phyloP scores from a whole-genome alignment of 2,888 invertebrate species.

The Parnassius apollo region DNA sequence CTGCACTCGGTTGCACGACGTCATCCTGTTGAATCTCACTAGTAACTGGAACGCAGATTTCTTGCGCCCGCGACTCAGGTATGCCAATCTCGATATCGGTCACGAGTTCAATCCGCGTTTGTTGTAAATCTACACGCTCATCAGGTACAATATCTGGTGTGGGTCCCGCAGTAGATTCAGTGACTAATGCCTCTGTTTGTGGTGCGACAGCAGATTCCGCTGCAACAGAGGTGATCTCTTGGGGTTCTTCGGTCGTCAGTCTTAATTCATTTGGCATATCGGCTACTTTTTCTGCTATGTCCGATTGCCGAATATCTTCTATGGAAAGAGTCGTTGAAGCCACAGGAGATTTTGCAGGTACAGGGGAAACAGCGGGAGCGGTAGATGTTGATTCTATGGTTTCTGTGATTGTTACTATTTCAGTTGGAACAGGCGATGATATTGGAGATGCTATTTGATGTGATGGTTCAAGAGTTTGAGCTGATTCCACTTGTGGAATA shows the following conservation, averaged over 20 bases:
- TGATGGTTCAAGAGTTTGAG: slow-evolving; percentile 6
- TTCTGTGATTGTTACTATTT: slow-evolving; percentile 27
- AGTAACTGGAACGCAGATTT: slow-evolving; percentile 74
- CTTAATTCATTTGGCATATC: slow-evolving; percentile 22
- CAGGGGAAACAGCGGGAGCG: slow-evolving; percentile 16
- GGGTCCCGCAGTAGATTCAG: slow-evolving; percentile 40
- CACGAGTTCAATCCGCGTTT: slow-evolving; percentile 53
- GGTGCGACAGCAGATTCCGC: background rate
- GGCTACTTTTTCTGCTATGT: slow-evolving; percentile 10
- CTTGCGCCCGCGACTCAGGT: slow-evolving; percentile 67
- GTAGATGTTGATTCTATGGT: slow-evolving; percentile 28
- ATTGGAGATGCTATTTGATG: slow-evolving; percentile 2
- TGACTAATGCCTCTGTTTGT: slow-evolving; percentile 25
- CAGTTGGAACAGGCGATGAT: slow-evolving; percentile 20
- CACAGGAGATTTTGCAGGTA: slow-evolving; percentile 13
- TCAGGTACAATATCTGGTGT: slow-evolving; percentile 66
- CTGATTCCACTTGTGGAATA: slow-evolving; percentile 3
- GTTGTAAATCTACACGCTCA: slow-evolving; percentile 36
- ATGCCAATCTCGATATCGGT: slow-evolving; percentile 68
- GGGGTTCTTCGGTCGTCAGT: slow-evolving; percentile 26
- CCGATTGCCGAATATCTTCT: slow-evolving; percentile 32
- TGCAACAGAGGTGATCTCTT: slow-evolving; percentile 16
- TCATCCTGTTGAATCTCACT: slow-evolving; percentile 61
- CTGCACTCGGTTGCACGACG: slow-evolving; percentile 43
- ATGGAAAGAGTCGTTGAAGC: slow-evolving; percentile 18